These are phyloP conservation scores for Orius insidiosus DNA, from an alignment of 1,140 invertebrate species.

Conservation along the genomic window DNA sequence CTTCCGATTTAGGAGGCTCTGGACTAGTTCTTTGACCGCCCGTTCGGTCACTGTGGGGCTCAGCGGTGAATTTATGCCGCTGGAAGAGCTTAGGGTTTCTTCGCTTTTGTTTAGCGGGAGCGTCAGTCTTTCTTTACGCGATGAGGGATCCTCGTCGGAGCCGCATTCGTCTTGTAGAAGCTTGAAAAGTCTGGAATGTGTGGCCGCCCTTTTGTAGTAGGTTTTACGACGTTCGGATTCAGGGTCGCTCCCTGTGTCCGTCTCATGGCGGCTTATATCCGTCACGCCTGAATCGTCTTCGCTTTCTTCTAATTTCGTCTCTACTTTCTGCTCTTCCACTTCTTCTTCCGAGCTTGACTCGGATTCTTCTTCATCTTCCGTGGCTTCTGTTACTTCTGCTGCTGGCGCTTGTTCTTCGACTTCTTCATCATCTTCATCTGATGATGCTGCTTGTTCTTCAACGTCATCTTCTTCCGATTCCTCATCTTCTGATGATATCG, in stretches of 20 bases:
- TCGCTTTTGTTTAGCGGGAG: slow-evolving; percentile 23
- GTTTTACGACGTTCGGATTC: slow-evolving; percentile 33
- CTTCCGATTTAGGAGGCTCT: slow-evolving; percentile 33
- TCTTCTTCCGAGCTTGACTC: slow-evolving; percentile 17
- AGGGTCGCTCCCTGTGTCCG: slow-evolving; percentile 42
- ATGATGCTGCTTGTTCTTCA: slow-evolving; percentile 7
- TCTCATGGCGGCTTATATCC: slow-evolving; percentile 46
- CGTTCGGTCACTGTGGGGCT: slow-evolving; percentile 34
- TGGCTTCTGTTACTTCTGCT: slow-evolving; percentile 1
- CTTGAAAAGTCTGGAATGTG: slow-evolving; percentile 50
- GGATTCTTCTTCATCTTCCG: slow-evolving; percentile 5
- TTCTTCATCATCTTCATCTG: neutral
- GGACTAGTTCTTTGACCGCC: slow-evolving; percentile 35
- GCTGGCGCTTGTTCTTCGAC: neutral
- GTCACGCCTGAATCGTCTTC: slow-evolving; percentile 55
- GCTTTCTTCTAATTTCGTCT: slow-evolving; percentile 31
- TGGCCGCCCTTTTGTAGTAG: slow-evolving; percentile 46
- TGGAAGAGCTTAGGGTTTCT: slow-evolving; percentile 24
- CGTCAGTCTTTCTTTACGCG: slow-evolving; percentile 24
- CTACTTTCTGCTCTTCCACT: slow-evolving; percentile 13
- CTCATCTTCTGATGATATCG: neutral
- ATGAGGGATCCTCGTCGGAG: slow-evolving; percentile 24
- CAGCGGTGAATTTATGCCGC: slow-evolving; percentile 32
- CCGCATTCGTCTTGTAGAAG: slow-evolving; percentile 40
- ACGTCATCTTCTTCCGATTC: slow-evolving; percentile 11